phyloP scores from a whole-genome alignment of 2,113 vertebrate species.

The Oryzias melastigma region DNA sequence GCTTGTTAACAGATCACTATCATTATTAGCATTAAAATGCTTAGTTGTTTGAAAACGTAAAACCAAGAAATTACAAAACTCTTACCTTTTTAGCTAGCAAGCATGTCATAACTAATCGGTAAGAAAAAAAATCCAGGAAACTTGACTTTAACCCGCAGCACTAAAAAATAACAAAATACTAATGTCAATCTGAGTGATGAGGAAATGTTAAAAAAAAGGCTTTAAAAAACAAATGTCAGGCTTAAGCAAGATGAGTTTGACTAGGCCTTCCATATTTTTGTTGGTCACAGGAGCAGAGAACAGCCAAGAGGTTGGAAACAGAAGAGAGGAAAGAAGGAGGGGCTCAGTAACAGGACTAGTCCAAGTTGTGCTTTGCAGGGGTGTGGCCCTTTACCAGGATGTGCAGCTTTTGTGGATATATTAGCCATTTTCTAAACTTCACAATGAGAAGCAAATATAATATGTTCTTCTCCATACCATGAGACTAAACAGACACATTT shows the following conservation, averaged over 20 bases:
- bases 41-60: no score
- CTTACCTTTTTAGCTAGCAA: no score
- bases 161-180: neutral
- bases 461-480: neutral
- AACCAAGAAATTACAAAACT: no score
- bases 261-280: slow-evolving; percentile 48
- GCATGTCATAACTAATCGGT: no score
- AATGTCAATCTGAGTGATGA: neutral
- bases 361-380: slow-evolving; percentile 29
- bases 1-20: no score
- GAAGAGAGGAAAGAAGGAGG: slow-evolving; percentile 49
- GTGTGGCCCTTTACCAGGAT: slow-evolving; percentile 18
- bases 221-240: slow-evolving; percentile 23
- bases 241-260: slow-evolving; percentile 44
- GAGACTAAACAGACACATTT: neutral
- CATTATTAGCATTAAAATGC: no score
- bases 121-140: neutral
- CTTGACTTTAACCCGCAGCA: slow-evolving; percentile 1
- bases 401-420: neutral
- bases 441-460: neutral
- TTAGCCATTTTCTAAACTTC: neutral
- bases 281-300: slow-evolving; percentile 37
- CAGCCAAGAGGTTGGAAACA: slow-evolving; percentile 31
- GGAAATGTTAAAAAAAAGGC: slow-evolving; percentile 22
- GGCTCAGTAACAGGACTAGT: slow-evolving; percentile 44